phyloP scores from a whole-genome alignment of 1,140 invertebrate genomes.

The Heliconius congener region DNA sequence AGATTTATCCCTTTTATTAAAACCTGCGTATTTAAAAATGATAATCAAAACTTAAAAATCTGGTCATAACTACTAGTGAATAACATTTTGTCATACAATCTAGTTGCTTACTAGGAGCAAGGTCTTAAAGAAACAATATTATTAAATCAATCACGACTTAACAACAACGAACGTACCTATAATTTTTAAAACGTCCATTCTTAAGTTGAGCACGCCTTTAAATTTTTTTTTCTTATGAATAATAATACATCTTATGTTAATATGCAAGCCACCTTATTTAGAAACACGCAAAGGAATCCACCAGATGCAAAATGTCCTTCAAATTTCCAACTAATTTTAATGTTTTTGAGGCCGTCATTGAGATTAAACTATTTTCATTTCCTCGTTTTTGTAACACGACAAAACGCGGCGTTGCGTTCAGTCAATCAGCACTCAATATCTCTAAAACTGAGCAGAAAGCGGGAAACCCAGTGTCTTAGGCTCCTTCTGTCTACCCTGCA shows the following conservation, averaged over 20 bases:
- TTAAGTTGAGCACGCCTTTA: background rate
- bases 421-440: too few relatives aligned
- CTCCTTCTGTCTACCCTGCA: too few relatives aligned
- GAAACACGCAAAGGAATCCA: background rate
- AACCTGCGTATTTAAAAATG: background rate
- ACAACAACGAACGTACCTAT: background rate
- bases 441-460: too few relatives aligned
- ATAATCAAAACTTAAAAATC: background rate
- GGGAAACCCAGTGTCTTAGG: too few relatives aligned
- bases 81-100: background rate
- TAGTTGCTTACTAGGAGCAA: background rate
- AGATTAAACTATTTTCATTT: too few relatives aligned
- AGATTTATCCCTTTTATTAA: too few relatives aligned
- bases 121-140: background rate
- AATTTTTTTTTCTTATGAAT: background rate
- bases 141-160: constrained; percentile 2
- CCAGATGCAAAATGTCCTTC: background rate
- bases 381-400: too few relatives aligned
- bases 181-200: background rate
- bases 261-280: constrained; percentile 16
- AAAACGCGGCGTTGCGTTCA: too few relatives aligned
- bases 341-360: background rate
- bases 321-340: background rate
- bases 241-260: background rate
- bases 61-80: background rate